These are phyloP conservation scores for Carlito syrichta DNA, from an alignment of 2,113 vertebrate species.

Conservation along the genomic window DNA sequence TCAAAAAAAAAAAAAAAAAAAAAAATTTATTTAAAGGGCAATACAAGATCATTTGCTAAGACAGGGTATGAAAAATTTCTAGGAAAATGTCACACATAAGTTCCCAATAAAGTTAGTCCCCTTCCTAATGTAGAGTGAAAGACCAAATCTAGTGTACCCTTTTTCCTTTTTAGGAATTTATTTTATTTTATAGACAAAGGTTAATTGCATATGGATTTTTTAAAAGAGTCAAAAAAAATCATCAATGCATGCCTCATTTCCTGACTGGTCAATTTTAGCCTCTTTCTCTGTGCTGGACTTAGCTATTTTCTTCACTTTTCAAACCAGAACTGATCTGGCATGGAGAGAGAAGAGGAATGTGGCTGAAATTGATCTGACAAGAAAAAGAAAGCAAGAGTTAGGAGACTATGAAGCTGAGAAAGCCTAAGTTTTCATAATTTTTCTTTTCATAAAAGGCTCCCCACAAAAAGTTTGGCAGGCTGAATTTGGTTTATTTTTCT, in stretches of 20 bases:
- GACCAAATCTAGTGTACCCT: background rate
- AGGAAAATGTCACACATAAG: background rate
- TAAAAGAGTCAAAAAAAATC: slow-evolving; percentile 33
- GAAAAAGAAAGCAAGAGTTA: background rate
- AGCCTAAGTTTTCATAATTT: background rate
- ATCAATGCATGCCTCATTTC: background rate
- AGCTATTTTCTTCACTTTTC: background rate
- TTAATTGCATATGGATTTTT: slow-evolving; percentile 25
- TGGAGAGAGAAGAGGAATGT: background rate
- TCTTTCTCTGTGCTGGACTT: background rate
- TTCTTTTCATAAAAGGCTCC: background rate
- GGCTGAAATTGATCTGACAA: background rate
- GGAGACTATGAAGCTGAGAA: background rate
- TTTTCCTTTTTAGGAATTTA: background rate
- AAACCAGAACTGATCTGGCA: background rate
- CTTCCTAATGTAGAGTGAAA: background rate
- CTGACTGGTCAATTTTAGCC: background rate
- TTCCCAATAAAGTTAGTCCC: background rate
- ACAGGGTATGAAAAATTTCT: background rate
- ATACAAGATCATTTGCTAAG: background rate
- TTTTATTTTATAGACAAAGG: background rate
- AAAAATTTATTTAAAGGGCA: background rate
- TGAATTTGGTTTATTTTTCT: background rate
- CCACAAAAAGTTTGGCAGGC: background rate
- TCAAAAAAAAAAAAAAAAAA: too few species aligned